Conservation (phyloP, 2,113 vertebrate genomes). For the Cettia cetti region DNA sequence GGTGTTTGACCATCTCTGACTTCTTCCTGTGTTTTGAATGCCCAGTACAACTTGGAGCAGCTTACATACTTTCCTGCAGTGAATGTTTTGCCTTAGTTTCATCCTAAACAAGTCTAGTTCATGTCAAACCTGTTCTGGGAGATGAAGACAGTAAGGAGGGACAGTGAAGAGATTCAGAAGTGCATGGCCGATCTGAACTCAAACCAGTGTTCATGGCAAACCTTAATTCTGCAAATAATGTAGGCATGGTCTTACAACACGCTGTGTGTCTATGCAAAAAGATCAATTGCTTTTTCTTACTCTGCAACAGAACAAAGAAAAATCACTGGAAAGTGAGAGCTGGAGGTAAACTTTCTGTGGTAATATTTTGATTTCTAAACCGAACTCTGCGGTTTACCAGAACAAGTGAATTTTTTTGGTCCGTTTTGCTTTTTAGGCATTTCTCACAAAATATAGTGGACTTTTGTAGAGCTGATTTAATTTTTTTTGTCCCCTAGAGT, state of each 20-base stretch:
- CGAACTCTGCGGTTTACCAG: neutral
- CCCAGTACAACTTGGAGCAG: neutral
- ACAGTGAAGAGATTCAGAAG: neutral
- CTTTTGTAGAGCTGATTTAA: neutral
- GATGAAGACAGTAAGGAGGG: neutral
- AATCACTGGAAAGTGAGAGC: neutral
- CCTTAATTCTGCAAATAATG: too few relatives aligned
- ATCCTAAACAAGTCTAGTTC: neutral
- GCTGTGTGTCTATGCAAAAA: neutral
- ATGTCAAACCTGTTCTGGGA: neutral
- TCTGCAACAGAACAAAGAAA: neutral
- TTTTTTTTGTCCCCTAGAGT: neutral
- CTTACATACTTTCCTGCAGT: neutral
- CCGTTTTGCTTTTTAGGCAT: neutral
- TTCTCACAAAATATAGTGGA: neutral
- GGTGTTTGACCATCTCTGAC: neutral
- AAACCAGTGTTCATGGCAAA: neutral
- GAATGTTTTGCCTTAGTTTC: neutral
- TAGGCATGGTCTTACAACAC: neutral
- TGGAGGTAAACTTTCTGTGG: neutral
- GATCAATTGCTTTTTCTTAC: neutral
- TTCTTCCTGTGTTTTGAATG: neutral
- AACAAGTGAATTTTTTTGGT: neutral
- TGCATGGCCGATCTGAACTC: neutral
- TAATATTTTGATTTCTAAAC: neutral